Base-by-base conservation (phyloP, 2,113 vertebrate species). In the Phrynocephalus versicolor region DNA sequence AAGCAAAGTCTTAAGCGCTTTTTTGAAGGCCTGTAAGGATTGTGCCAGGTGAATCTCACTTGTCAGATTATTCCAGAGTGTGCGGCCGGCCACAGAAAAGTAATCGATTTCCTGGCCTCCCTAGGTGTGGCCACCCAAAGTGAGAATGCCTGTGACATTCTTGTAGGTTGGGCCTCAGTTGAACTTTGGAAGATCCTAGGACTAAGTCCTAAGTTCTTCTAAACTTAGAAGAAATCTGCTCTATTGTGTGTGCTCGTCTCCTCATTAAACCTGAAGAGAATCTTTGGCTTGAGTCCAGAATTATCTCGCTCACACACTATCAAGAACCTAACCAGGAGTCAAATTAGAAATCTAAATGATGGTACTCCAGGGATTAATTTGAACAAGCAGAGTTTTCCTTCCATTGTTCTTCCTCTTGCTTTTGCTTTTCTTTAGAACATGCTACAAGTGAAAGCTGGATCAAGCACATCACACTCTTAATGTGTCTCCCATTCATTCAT, bases 261-360 rank as follows among this genome's bases (percentile, higher is more conserved):
- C 37, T n/a, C 15, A 51, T 39, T 21, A 81, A 33, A 41, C 39
- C 67, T 21, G 23, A 16, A 45, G 5, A 51, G 25, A 7, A 41
- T 80, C 16, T 33, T 25, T 65, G n/a, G 30, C 65, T 82, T 19
- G 14, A 70, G 51, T 16, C 69, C 70, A 73, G 57, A 30, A 27
- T 27, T 51, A 51, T 45, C 18, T 41, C 81, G 41, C 25, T 83
- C 57, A 33, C n/a, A 72, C 33, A 33, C 55, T 72, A 30, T 73
- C 37, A 14, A 81, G 64, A 55, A 69, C 64, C 45, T 45, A 70
- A n/a, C 65, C 35, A 83, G 19, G 12, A 23, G 25, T 51, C 21
- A 74, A 74, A 74, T 62, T 57, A 71, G 33, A 83, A 74, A 74
- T 41, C 70, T 30, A 39, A 83, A 83, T 30, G 18, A 74, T 83